phyloP scores from a whole-genome alignment of 2,113 vertebrate species.

The Thalassarche chlororhynchos region DNA sequence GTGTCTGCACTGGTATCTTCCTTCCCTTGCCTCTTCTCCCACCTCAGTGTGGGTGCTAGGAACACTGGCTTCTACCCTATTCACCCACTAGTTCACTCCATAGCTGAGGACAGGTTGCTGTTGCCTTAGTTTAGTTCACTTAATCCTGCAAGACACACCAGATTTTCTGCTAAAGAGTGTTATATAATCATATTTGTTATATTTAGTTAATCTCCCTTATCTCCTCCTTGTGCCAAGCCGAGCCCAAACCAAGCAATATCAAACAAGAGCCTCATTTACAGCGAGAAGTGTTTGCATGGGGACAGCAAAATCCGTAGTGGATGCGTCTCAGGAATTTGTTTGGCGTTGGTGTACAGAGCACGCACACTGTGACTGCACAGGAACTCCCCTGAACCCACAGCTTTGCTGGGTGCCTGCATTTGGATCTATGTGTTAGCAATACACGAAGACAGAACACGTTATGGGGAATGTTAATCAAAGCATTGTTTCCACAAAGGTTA shows the following conservation, averaged over 20 bases:
- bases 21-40: not conserved
- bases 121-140: not conserved
- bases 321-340: not conserved
- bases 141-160: not conserved
- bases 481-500: not conserved
- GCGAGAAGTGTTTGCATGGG: not conserved
- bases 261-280: not conserved
- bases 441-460: not conserved
- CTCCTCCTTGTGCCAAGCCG: not conserved
- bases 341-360: not conserved
- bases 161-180: not conserved
- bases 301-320: not conserved
- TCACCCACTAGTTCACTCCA: not conserved
- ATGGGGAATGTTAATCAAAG: not conserved
- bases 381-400: not conserved
- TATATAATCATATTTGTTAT: not conserved
- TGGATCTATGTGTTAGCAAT: not conserved
- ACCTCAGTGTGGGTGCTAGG: not conserved
- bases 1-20: not conserved
- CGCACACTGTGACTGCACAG: not conserved
- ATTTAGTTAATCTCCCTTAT: not conserved
- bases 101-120: not conserved
- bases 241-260: not conserved
- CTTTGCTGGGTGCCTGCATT: accelerated
- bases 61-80: not conserved